phyloP scores from a whole-genome alignment of 2,113 vertebrate genomes.

The Planiliza haematocheilus region DNA sequence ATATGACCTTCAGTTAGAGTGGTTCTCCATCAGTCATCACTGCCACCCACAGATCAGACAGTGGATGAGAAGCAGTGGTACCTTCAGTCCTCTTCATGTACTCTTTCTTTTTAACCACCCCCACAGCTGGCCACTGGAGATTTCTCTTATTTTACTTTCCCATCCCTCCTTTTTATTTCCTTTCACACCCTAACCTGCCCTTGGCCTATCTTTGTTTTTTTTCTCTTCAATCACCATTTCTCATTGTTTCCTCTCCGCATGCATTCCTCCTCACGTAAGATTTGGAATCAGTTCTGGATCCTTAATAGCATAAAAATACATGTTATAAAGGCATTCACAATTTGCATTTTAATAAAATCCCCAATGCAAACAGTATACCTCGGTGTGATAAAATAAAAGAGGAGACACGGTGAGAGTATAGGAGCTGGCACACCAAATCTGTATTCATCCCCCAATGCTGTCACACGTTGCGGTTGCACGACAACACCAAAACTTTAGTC shows the following conservation, averaged over 20 bases:
- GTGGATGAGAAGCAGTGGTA: conserved; percentile 51
- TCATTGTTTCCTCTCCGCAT: conserved; percentile 12
- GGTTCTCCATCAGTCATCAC: conserved; percentile 74
- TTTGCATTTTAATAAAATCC: conserved; percentile 29
- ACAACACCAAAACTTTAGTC: too few relatives aligned
- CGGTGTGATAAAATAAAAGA: not conserved
- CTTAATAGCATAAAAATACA: conserved; percentile 3
- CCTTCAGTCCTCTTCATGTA: conserved; percentile 27
- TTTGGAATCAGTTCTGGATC: conserved; percentile 8
- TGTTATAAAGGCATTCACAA: conserved; percentile 6
- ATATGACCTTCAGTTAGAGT: conserved; percentile 78
- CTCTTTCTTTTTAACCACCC: conserved; percentile 37
- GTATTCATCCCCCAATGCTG: too few relatives aligned
- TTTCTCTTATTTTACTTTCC: conserved; percentile 41
- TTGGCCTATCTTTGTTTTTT: conserved; percentile 34
- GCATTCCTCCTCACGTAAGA: not conserved
- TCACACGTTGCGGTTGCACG: too few relatives aligned
- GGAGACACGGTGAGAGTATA: not conserved
- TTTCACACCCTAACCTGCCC: conserved; percentile 10
- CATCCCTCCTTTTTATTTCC: conserved; percentile 17
- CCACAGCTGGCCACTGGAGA: conserved; percentile 37
- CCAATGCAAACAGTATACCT: conserved; percentile 2
- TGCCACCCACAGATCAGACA: conserved; percentile 74
- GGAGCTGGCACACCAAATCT: too few relatives aligned
- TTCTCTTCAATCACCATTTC: conserved; percentile 16